These are phyloP conservation scores for Imbricaverruca yamaguchii DNA, from an alignment of 2,888 invertebrate species.

Conservation along the genomic window DNA sequence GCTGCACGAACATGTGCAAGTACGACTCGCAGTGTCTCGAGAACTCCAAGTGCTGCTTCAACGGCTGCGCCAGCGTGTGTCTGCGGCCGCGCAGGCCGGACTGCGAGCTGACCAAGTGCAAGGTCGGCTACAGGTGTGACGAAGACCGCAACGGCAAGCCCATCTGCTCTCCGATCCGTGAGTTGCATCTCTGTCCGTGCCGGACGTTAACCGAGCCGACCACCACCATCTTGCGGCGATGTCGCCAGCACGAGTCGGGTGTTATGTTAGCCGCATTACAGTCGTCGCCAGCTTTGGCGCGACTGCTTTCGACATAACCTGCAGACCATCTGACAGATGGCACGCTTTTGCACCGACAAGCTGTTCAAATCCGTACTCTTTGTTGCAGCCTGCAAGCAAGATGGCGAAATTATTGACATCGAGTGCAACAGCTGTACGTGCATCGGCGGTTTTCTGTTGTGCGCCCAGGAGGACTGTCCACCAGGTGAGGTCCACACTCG, in stretches of 20 bases:
- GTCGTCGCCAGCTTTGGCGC: no score
- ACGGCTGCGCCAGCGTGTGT: constrained; percentile 14
- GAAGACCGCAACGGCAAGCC: constrained; percentile 11
- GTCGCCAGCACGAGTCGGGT: no score
- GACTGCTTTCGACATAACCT: no score
- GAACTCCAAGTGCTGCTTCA: constrained; percentile 15
- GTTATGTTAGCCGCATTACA: no score
- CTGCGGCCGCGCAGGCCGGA: constrained; percentile 1
- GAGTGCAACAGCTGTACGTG: constrained; percentile 18
- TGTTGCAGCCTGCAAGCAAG: constrained; percentile 13
- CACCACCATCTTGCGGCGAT: no score
- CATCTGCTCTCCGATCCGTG: constrained; percentile 12
- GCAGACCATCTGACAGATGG: no score
- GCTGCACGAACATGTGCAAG: background rate
- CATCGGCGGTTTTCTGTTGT: constrained; percentile 8
- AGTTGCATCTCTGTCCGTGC: background rate
- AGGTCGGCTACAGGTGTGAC: background rate
- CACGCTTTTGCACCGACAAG: background rate
- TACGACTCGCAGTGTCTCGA: constrained; percentile 18
- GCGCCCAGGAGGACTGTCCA: constrained; percentile 16
- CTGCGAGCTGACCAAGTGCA: constrained; percentile 3
- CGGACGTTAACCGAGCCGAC: no score
- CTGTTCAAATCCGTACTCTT: background rate
- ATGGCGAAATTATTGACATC: constrained; percentile 7
- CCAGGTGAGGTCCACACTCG: background rate